These are phyloP conservation scores for Campylorhamphus procurvoides DNA, from an alignment of 2,113 vertebrate genomes.

Conservation along the genomic window DNA sequence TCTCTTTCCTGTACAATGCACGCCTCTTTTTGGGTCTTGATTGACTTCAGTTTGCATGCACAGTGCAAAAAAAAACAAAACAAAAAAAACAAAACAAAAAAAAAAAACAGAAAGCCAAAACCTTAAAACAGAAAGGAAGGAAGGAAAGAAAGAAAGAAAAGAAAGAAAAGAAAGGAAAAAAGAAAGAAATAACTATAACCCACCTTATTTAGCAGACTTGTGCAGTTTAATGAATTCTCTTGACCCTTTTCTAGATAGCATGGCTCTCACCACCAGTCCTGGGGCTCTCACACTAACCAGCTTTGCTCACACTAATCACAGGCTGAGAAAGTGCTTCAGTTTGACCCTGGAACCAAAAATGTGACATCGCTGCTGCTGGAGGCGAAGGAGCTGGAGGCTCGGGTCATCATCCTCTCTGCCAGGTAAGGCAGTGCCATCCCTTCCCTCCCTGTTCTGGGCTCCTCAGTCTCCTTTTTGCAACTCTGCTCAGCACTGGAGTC, in stretches of 20 bases:
- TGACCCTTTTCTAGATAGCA: slow-evolving; percentile 77
- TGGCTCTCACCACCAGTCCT: slow-evolving; percentile 78
- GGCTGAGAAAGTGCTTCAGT: slow-evolving; percentile 99
- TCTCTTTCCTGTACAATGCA: slow-evolving; percentile 94
- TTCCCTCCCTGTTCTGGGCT: not conserved
- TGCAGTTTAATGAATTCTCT: slow-evolving; percentile 67
- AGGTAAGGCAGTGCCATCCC: slow-evolving; percentile 73
- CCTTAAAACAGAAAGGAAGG: slow-evolving; percentile 28
- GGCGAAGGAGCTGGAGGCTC: slow-evolving; percentile 95
- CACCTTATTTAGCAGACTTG: slow-evolving; percentile 54
- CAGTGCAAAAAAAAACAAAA: slow-evolving; percentile 85
- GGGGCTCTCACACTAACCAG: slow-evolving; percentile 77
- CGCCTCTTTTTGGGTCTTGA: slow-evolving; percentile 96
- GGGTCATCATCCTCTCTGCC: slow-evolving; percentile 97
- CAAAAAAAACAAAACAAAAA: not conserved
- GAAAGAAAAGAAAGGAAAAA: slow-evolving; percentile 5
- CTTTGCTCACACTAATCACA: slow-evolving; percentile 84
- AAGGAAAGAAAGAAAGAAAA: slow-evolving; percentile 29
- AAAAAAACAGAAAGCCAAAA: not conserved
- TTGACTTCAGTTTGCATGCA: slow-evolving; percentile 99
- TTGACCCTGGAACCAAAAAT: slow-evolving; percentile 96
- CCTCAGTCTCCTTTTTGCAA: not conserved
- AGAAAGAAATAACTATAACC: slow-evolving; percentile 56
- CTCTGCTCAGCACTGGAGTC: rapidly evolving
- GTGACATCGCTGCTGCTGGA: slow-evolving; percentile 96